Conservation (phyloP, 2,797 vertebrate genomes). For the Numenius phaeopus region DNA sequence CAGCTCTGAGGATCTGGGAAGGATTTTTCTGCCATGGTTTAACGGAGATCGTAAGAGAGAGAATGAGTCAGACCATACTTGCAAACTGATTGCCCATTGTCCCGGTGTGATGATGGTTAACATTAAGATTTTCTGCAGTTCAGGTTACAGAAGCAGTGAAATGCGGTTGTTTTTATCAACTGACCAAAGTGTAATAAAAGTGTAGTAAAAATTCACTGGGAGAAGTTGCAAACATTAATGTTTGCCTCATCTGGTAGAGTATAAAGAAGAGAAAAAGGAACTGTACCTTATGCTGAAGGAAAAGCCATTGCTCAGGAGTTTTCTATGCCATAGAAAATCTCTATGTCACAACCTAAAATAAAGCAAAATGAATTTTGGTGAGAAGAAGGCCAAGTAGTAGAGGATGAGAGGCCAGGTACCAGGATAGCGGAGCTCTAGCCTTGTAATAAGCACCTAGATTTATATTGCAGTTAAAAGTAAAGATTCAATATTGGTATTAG, state of each 20-base stretch:
- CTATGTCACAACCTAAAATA: background rate
- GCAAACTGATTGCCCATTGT: constrained; percentile 11
- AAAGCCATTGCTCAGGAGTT: background rate
- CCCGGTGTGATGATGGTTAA: background rate
- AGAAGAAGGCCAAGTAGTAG: background rate
- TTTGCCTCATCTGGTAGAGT: background rate
- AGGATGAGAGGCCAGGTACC: background rate
- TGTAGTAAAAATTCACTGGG: background rate
- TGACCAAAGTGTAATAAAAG: background rate
- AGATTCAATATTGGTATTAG: background rate
- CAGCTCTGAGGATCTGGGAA: background rate
- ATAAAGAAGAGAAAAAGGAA: background rate
- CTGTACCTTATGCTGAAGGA: background rate
- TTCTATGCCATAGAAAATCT: background rate
- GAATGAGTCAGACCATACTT: background rate
- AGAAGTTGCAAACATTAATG: background rate
- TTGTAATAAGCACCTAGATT: background rate
- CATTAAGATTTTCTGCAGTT: background rate
- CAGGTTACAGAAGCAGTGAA: background rate
- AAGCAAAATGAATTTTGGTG: background rate
- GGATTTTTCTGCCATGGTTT: constrained; percentile 19
- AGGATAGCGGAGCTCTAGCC: background rate
- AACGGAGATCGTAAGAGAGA: background rate
- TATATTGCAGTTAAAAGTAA: background rate
- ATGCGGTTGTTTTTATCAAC: background rate